phyloP scores from a whole-genome alignment of 2,797 vertebrate species.

The Propithecus deckenii region DNA sequence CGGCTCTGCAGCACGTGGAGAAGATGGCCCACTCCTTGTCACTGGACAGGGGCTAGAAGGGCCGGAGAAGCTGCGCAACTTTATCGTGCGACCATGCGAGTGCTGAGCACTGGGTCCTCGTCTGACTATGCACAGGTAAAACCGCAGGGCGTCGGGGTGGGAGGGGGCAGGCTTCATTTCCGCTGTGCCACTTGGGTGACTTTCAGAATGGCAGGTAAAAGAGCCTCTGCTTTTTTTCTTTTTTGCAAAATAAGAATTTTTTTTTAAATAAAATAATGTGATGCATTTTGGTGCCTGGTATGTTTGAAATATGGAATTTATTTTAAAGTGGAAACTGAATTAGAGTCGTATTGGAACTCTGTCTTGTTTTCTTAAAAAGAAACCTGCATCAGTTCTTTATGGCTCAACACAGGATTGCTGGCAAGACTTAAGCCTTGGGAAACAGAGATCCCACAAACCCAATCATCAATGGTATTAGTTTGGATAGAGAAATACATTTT shows the following conservation, averaged over 20 bases:
- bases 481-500: not conserved
- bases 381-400: not conserved
- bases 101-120: not conserved
- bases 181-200: no score
- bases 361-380: not conserved
- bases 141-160: no score
- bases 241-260: not conserved
- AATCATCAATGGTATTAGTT: no score
- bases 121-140: no score
- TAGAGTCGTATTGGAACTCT: not conserved
- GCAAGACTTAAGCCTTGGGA: not conserved
- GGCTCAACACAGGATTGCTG: not conserved
- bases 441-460: not conserved
- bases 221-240: not conserved
- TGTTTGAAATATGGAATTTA: not conserved
- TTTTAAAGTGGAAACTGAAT: not conserved
- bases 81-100: accelerated
- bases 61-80: no score
- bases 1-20: not conserved
- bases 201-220: not conserved
- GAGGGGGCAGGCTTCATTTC: no score
- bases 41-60: not conserved
- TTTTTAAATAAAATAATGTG: not conserved
- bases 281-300: not conserved
- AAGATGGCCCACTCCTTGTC: not conserved